These are phyloP conservation scores for Drosophila emarginata DNA, from an alignment of 2,888 invertebrate species.

Conservation along the genomic window DNA sequence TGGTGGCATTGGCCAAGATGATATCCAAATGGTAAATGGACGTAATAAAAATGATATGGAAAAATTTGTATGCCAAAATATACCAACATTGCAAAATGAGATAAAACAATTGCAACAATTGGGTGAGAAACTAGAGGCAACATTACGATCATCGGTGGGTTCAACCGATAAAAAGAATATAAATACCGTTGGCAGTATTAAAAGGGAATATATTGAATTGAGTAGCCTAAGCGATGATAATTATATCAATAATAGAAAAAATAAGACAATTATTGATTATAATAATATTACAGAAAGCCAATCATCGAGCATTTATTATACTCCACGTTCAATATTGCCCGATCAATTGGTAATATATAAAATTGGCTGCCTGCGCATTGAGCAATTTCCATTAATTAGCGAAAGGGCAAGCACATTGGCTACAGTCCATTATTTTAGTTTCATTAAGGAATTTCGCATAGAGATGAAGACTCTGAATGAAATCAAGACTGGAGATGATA, in stretches of 20 bases:
- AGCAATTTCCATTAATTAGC: not conserved
- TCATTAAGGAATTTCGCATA: constrained; percentile 69
- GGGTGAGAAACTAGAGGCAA: constrained; percentile 73
- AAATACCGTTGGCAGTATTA: not conserved
- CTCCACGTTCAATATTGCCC: constrained; percentile 42
- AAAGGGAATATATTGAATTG: not conserved
- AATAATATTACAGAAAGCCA: no score
- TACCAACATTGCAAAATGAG: constrained; percentile 74
- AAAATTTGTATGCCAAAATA: constrained; percentile 66
- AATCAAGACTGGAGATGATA: constrained; percentile 62
- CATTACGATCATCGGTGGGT: constrained; percentile 31
- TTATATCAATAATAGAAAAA: not conserved
- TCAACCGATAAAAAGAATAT: not conserved
- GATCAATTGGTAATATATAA: constrained; percentile 25
- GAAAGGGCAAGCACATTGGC: not conserved
- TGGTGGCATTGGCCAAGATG: not conserved
- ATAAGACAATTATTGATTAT: not conserved
- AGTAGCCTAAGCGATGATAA: not conserved
- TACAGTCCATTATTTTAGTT: constrained; percentile 28
- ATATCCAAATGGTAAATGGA: not conserved
- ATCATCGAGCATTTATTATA: constrained; percentile 41
- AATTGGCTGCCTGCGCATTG: constrained; percentile 11
- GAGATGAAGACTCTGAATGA: constrained; percentile 72
- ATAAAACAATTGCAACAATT: constrained; percentile 69
- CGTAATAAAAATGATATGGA: constrained; percentile 57